phyloP scores from a whole-genome alignment of 2,113 vertebrate species.

The Spermophilus dauricus region DNA sequence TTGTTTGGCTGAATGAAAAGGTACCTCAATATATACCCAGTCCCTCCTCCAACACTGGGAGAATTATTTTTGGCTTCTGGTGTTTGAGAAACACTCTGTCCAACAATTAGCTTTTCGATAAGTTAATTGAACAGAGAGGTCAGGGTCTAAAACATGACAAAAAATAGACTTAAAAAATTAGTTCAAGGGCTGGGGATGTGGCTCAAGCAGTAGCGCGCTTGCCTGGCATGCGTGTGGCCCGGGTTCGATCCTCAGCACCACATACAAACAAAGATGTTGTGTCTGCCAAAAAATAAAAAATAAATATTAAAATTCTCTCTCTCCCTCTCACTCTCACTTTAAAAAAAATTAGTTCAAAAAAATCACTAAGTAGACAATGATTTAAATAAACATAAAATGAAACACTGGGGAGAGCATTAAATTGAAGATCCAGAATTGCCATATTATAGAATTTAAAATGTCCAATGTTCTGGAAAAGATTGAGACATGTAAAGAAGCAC shows the following conservation, averaged over 20 bases:
- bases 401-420: background rate
- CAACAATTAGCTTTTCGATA: background rate
- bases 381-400: background rate
- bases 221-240: too few species aligned
- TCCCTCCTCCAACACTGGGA: too few species aligned
- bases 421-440: background rate
- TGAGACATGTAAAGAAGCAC: background rate
- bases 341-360: background rate
- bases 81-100: background rate
- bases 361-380: background rate
- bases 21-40: too few species aligned
- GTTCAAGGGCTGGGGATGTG: background rate
- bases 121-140: background rate
- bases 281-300: too few species aligned
- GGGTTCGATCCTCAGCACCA: too few species aligned
- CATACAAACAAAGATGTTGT: too few species aligned
- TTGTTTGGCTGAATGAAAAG: background rate
- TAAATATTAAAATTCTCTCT: too few species aligned
- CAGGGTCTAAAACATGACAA: background rate
- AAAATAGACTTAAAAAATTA: background rate
- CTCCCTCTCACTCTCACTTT: too few species aligned
- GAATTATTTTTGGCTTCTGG: background rate
- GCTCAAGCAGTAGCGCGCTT: too few species aligned
- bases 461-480: background rate
- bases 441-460: constrained; percentile 3